A percentile compares a stretch with the other conserved stretches of the same genome.
These are phyloP conservation scores for Pomacea canaliculata DNA, from an alignment of 2,888 invertebrate species.

Conservation along the genomic window DNA sequence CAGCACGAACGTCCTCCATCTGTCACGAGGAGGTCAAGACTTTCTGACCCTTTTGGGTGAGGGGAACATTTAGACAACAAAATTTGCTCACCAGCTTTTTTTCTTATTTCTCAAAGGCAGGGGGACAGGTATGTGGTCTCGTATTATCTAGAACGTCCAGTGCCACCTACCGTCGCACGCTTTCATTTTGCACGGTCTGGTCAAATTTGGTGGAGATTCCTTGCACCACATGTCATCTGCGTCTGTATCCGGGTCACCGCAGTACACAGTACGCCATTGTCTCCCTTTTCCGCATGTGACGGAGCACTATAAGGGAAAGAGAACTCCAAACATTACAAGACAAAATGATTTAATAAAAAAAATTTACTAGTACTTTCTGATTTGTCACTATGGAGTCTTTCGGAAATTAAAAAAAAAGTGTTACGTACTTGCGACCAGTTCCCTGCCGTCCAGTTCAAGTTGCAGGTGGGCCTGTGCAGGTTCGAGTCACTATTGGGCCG, in stretches of 20 bases:
- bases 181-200: constrained; percentile 36
- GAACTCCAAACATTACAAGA: too few species aligned
- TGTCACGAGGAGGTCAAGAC: neutral
- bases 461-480: constrained; percentile 13
- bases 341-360: neutral
- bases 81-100: too few species aligned
- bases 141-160: too few species aligned
- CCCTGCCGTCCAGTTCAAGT: constrained; percentile 9
- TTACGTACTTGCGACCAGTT: constrained; percentile 17
- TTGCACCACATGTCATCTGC: constrained; percentile 39
- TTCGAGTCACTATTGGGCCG: constrained; percentile 6
- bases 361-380: too few species aligned
- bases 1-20: neutral
- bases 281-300: constrained; percentile 51
- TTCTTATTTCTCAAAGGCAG: too few species aligned
- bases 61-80: neutral
- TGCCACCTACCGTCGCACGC: constrained; percentile 35
- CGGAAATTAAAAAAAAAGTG: too few species aligned
- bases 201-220: constrained; percentile 38
- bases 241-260: constrained; percentile 41
- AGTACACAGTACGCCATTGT: constrained; percentile 48
- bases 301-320: constrained; percentile 43
- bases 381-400: too few species aligned
- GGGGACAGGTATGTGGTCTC: too few species aligned
- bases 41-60: neutral